Evolutionary conservation across 1,140 invertebrate species (phyloP), one percentile per base, ranked within the genome.

Genomic region (Lasaia peninsularis): DNA sequence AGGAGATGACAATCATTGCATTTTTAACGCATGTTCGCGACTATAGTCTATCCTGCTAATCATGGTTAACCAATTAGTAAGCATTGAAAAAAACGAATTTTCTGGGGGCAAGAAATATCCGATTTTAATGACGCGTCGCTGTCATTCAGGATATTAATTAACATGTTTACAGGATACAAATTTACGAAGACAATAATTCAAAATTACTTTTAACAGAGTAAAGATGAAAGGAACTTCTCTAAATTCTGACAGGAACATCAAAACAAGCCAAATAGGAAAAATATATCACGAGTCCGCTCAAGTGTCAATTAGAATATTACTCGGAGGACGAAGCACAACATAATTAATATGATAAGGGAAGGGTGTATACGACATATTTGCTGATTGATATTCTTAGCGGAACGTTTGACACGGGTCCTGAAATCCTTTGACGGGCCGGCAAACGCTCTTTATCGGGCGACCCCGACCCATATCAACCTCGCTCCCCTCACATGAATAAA

Each of bases 401-500:
- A 62, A 71, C 69, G 60, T 67, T 66, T 71, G 68, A 73, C 69
- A 66, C 63, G 65, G 70, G 63, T 65, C 65, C 49, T 53, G 55
- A 61, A 67, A 71, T 65, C 74, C 69, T 81, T 78, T 74, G 75
- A 76, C 62, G 69, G 66, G 70, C 62, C 66, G 62, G 62, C 65
- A 73, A 70, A 74, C 71, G 78, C 76, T 73, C 80, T 83, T 80
- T 87, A 80, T 78, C 70, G 73, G 73, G 68, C 81, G 78, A 77
- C 81, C 80, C 75, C 78, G 80, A 84, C 83, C 79, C 80, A 85
- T 82, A 83, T 84, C 78, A 85, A 70, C 69, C 73, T 83, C 72
- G 69, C 53, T 71, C 82, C 78, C 82, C 78, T 80, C 72, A 71
- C 73, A 83, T 87, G 84, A 87, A 86, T 88, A 86, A 86, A 86